phyloP scores from a whole-genome alignment of 2,113 vertebrate genomes.

The Cyprinodon brontotheroides region DNA sequence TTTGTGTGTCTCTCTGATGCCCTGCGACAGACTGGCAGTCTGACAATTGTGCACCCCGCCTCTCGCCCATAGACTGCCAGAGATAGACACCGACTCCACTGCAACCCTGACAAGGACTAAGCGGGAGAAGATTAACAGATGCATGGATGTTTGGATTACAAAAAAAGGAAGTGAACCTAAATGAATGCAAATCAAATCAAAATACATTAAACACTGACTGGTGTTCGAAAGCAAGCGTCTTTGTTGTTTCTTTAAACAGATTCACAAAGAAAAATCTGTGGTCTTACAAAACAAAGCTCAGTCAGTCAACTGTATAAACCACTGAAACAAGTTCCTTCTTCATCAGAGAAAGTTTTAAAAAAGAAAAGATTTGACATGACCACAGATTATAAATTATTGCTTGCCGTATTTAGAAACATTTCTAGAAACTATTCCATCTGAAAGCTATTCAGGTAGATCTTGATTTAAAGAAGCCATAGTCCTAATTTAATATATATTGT shows the following conservation, averaged over 20 bases:
- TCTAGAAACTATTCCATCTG: not conserved
- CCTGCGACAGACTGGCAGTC: no score
- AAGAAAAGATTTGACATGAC: not conserved
- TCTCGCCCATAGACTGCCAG: no score
- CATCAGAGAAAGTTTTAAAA: not conserved
- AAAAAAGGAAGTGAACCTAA: not conserved
- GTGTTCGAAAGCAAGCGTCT: not conserved
- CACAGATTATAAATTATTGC: not conserved
- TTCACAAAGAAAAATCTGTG: not conserved
- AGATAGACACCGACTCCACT: no score
- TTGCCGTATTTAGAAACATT: not conserved
- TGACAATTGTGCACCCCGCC: no score
- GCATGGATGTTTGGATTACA: not conserved
- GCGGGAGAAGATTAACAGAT: no score
- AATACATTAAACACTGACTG: not conserved
- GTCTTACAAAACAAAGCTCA: conserved; percentile 2
- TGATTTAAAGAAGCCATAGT: not conserved
- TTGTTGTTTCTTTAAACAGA: conserved; percentile 5
- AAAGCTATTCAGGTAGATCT: not conserved
- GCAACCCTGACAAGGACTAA: no score
- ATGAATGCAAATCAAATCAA: not conserved
- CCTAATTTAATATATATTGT: not conserved
- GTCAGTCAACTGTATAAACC: conserved; percentile 11
- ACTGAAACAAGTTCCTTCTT: not conserved
- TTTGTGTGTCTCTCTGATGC: no score